phyloP scores from a whole-genome alignment of 2,797 vertebrate species.

The Gorsachius magnificus region DNA sequence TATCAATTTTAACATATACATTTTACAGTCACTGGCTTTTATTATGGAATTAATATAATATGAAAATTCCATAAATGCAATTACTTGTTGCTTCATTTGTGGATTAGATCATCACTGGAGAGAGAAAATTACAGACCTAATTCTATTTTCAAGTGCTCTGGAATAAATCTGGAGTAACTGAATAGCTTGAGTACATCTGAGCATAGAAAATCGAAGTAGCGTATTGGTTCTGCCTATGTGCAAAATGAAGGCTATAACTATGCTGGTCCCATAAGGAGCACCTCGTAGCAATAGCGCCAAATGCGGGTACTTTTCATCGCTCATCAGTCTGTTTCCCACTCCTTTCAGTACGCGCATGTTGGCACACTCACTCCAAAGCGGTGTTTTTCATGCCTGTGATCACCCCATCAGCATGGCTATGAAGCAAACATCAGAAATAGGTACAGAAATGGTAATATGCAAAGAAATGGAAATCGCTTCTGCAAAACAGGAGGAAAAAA shows the following conservation, averaged over 20 bases:
- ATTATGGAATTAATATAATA: neutral
- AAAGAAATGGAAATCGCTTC: neutral
- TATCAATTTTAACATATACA: neutral
- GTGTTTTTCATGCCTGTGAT: neutral
- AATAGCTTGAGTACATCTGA: neutral
- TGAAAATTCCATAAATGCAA: neutral
- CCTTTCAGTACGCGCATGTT: neutral
- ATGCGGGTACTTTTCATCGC: neutral
- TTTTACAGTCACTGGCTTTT: neutral
- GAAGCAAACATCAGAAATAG: neutral
- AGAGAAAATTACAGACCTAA: constrained; percentile 1
- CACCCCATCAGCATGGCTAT: neutral
- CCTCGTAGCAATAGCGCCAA: neutral
- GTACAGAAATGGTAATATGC: neutral
- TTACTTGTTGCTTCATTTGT: neutral
- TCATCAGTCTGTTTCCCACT: neutral
- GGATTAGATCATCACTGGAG: neutral
- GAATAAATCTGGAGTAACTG: neutral
- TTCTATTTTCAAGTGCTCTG: constrained; percentile 8
- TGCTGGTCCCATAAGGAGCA: neutral
- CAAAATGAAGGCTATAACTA: neutral
- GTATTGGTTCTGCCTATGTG: neutral
- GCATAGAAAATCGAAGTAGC: neutral
- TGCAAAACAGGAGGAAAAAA: neutral
- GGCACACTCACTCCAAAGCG: neutral